Evolutionary conservation across 2,797 vertebrate genomes (phyloP).

Genomic region (Anguilla pacifica): DNA sequence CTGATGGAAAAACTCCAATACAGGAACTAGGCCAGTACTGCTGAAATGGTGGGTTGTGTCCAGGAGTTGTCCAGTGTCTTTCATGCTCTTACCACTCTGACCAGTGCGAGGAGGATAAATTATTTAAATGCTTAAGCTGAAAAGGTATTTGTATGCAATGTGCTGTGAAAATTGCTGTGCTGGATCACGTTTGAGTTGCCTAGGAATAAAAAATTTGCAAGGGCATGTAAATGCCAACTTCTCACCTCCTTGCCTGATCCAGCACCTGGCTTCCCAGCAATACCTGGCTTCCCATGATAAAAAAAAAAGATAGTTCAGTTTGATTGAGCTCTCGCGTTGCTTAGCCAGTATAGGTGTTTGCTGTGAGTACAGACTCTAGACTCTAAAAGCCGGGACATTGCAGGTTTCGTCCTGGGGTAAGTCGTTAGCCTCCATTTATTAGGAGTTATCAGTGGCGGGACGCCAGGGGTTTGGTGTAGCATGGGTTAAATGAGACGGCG

Average conservation of each 20-base stretch:
- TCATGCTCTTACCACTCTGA: not conserved
- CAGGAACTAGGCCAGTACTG: not conserved
- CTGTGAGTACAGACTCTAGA: not conserved
- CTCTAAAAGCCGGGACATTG: not conserved
- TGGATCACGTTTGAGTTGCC: no score
- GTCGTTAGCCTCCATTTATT: not conserved
- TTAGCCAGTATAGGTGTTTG: not conserved
- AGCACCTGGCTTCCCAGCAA: conserved; percentile 41
- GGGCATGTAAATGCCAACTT: not conserved
- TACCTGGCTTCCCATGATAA: not conserved
- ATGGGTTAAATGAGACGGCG: no score
- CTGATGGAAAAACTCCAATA: not conserved
- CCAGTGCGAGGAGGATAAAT: not conserved
- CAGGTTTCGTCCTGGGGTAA: not conserved
- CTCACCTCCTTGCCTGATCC: conserved; percentile 16
- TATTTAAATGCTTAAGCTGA: not conserved
- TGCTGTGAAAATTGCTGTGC: no score
- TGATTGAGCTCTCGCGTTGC: not conserved
- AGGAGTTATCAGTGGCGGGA: not conserved
- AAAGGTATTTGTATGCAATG: not conserved
- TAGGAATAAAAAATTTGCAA: not conserved
- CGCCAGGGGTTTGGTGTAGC: not conserved
- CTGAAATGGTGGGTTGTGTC: not conserved
- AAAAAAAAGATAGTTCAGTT: not conserved
- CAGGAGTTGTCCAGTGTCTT: not conserved